Base-by-base conservation (phyloP, 2,888 invertebrate species). In the Sphecodes monilicornis region DNA sequence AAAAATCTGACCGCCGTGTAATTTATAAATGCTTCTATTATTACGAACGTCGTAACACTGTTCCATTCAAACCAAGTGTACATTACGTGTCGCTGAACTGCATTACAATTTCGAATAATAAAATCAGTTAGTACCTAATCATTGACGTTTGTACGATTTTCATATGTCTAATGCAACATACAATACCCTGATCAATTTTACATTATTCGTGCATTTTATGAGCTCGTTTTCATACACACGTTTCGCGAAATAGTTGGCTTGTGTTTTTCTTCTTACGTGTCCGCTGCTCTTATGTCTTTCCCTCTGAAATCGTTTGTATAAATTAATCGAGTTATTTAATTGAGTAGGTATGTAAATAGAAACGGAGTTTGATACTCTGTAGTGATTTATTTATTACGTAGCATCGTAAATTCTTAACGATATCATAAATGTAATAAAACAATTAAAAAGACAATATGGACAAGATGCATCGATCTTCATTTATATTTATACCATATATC, bases 321-420 rank as follows among this genome's bases (percentile, higher is more conserved):
- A 41, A 66, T 29, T 39, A 68, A 75, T 82, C 11, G 10, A 36
- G 18, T 32, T 36, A 22, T 22, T 64, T 68, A 68, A 36, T 71
- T 10, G 60, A 72, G 43, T 72, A 82, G 86, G 84, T 60, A 78
- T 89, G 89, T 89, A 89, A 89, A 89, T 89, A 89, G 78, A 89
- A 80, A 85, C 80, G 82, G 87, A 85, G 81, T 82, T 88, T 78
- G 74, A 86, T 83, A 80, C 78, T 85, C 80, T 71, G 83, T 78
- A 85, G 82, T 85, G 84, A 84, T 88, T 80, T 88, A 87, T 88
- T 88, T 88, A 87, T 88, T 88, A 88, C 70, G 82, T 80, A 86
- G 69, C 83, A 85, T 78, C 82, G 84, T 85, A 85, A 82, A 39
- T 83, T 83, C 76, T 77, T 86, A 82, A 81, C 69, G 74, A 82